A percentile compares a stretch with the other conserved stretches of the same genome.
These are phyloP conservation scores for Mobula birostris DNA, from an alignment of 2,113 vertebrate genomes.

Conservation along the genomic window DNA sequence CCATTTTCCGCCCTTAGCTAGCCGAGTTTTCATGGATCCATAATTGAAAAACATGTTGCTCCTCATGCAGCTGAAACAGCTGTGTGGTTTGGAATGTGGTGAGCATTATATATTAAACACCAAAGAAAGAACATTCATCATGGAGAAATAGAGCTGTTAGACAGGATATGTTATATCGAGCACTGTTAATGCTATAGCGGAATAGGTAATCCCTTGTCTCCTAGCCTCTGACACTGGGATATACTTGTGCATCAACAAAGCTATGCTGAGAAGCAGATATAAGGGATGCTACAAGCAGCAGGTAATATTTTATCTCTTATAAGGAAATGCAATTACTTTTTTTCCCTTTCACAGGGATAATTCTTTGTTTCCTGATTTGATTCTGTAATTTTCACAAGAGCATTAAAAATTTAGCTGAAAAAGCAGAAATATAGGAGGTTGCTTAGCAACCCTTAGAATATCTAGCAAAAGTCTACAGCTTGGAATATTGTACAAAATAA, in stretches of 20 bases:
- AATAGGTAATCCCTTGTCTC: background rate
- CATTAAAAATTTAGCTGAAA: slow-evolving; percentile 8
- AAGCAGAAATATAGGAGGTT: slow-evolving; percentile 11
- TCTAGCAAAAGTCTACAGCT: background rate
- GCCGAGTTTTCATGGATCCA: background rate
- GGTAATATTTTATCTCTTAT: background rate
- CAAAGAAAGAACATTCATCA: background rate
- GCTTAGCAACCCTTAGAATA: slow-evolving; percentile 6
- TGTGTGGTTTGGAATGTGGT: background rate
- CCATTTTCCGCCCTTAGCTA: background rate
- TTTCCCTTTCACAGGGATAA: background rate
- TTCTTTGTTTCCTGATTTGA: background rate
- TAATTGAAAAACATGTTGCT: background rate
- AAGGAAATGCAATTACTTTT: background rate
- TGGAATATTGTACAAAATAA: background rate
- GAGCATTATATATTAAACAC: background rate
- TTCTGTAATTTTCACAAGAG: background rate
- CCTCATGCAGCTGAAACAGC: background rate
- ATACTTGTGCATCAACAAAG: background rate
- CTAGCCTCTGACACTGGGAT: background rate
- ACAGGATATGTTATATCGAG: background rate
- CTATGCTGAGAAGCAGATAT: slow-evolving; percentile 7
- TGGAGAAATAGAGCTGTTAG: background rate
- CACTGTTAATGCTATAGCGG: background rate
- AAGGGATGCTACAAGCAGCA: background rate